Conservation (phyloP, 1,140 invertebrate genomes). For the Acromyrmex heyeri region DNA sequence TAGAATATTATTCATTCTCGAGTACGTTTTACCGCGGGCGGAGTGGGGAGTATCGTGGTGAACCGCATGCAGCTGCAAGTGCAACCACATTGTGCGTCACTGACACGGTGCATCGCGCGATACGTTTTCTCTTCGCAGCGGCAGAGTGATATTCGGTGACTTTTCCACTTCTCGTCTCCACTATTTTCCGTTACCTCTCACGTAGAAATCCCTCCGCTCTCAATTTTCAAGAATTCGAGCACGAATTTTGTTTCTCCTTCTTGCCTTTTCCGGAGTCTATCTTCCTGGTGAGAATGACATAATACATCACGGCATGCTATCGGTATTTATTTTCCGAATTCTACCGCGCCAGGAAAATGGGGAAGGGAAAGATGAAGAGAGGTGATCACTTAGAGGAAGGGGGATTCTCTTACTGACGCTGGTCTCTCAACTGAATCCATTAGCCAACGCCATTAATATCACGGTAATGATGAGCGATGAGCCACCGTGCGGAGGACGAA, state of each 20-base stretch:
- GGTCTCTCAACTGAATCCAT: slow-evolving; percentile 80
- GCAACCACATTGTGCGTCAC: slow-evolving; percentile 17
- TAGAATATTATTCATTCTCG: not conserved
- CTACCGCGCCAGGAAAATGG: slow-evolving; percentile 40
- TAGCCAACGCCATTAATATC: slow-evolving; percentile 82
- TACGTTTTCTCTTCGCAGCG: not conserved
- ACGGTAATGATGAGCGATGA: slow-evolving; percentile 81
- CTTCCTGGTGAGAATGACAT: not conserved
- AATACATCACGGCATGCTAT: slow-evolving; percentile 63
- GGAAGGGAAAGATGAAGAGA: slow-evolving; percentile 7
- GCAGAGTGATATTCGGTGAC: slow-evolving; percentile 21
- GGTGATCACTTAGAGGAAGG: slow-evolving; percentile 28
- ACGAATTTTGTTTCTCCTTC: not conserved
- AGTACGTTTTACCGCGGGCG: slow-evolving; percentile 5
- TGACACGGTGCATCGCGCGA: not conserved
- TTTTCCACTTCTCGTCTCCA: not conserved
- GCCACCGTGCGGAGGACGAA: slow-evolving; percentile 65
- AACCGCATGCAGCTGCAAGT: slow-evolving; percentile 24
- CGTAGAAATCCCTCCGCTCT: slow-evolving; percentile 19
- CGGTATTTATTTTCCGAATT: slow-evolving; percentile 71
- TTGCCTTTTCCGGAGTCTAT: not conserved
- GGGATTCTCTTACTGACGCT: slow-evolving; percentile 70
- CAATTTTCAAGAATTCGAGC: slow-evolving; percentile 9
- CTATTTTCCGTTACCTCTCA: slow-evolving; percentile 5
- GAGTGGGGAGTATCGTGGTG: not conserved